phyloP scores from a whole-genome alignment of 2,113 vertebrate genomes.

The Asarcornis scutulata region DNA sequence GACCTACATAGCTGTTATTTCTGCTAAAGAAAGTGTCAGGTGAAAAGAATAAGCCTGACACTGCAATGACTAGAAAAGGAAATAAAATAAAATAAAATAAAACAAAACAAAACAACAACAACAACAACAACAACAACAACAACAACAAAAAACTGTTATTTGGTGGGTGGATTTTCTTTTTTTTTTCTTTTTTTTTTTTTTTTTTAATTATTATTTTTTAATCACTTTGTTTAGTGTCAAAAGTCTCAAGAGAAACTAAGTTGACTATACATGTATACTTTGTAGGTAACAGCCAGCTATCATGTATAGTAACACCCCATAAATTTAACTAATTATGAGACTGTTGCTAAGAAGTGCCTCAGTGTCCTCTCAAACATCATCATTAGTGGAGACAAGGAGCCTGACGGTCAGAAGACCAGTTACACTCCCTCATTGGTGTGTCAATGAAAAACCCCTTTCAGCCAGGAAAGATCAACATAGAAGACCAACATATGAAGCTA shows the following conservation, averaged over 20 bases:
- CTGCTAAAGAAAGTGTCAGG: neutral
- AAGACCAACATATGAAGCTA: neutral
- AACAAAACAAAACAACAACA: neutral
- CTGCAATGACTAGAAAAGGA: neutral
- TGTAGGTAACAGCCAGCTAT: neutral
- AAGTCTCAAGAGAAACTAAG: neutral
- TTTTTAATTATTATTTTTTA: neutral
- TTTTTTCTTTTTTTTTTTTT: too few relatives aligned
- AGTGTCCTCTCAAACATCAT: neutral
- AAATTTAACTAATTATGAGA: neutral
- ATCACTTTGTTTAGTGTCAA: neutral
- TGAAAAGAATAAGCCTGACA: conserved; percentile 18
- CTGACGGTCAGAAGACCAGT: neutral
- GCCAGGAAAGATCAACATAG: neutral
- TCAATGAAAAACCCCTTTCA: neutral
- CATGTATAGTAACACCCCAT: neutral
- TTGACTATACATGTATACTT: neutral
- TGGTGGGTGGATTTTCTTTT: neutral
- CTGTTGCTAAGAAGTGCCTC: neutral
- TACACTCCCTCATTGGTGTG: neutral
- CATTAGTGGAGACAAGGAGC: neutral
- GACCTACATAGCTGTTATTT: neutral
- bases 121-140: too few relatives aligned
- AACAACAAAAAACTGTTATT: too few relatives aligned
- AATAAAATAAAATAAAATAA: neutral